Percentiles rank a stretch among this genome's conserved stretches.
Conservation (phyloP, 2,888 invertebrate species). For the Peribatodes rhomboidaria region DNA sequence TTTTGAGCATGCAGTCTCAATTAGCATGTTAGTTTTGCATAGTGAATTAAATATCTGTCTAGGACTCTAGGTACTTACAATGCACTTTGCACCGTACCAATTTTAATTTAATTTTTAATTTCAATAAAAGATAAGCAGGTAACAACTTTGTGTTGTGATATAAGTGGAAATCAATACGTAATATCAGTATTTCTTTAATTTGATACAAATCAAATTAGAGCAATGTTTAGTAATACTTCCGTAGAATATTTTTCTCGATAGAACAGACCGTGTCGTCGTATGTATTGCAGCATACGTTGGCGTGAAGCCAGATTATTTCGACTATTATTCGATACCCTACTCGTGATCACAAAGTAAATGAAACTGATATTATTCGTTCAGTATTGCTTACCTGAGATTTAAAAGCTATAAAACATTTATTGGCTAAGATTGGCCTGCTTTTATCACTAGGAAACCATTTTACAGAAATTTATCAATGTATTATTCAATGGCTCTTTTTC, state of each 20-base stretch:
- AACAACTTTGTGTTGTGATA: not conserved
- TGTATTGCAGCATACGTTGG: slow-evolving; percentile 69
- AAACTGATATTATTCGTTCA: slow-evolving; percentile 32
- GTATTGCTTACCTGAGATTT: not conserved
- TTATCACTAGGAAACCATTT: no score
- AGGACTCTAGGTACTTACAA: no score
- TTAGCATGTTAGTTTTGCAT: no score
- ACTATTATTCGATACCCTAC: slow-evolving; percentile 55
- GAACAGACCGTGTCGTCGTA: slow-evolving; percentile 61
- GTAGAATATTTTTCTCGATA: slow-evolving; percentile 58
- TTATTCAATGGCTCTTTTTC: no score
- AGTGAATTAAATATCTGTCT: no score
- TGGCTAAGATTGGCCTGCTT: no score
- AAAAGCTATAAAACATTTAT: not conserved
- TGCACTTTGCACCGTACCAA: no score
- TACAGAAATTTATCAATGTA: no score
- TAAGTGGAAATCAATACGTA: not conserved
- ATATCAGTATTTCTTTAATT: slow-evolving; percentile 16
- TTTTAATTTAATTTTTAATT: no score
- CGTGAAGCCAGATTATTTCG: slow-evolving; percentile 73
- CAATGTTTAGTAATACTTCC: slow-evolving; percentile 47
- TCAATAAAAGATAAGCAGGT: no score
- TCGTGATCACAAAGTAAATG: slow-evolving; percentile 70
- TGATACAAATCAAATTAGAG: slow-evolving; percentile 27
- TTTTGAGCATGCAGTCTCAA: not conserved